Base-by-base conservation (phyloP, 1,140 invertebrate species). In the Protaetia brevitarsis region DNA sequence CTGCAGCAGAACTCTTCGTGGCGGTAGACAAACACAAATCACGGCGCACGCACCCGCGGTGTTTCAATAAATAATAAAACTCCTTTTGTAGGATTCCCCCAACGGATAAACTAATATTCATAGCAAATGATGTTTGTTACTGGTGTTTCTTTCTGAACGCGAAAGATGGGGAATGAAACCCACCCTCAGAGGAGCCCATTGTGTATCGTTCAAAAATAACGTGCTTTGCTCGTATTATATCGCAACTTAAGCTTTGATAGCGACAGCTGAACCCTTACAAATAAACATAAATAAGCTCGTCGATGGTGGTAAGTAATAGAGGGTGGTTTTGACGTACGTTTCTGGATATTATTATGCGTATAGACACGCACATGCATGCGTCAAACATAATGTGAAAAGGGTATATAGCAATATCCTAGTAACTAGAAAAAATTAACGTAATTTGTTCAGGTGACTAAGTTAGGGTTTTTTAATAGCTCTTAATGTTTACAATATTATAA, bases 251-350 rank as follows among this genome's bases (percentile, higher is more conserved):
- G 41, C 57, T 29, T 59, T 59, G 11, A 59, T 59, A 59, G 29
- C 29, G 57, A 59, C 57, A 59, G 57, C 57, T 31, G 57, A 59
- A 59, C 57, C 57, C 57, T 29, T 59, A 59, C 29, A 59, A 59
- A 59, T 59, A 59, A 59, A 59, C 57, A 59, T 59, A 59, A 59
- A 59, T 59, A 59, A 59, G 57, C 57, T 59, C 57, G 57, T 10
- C 29, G 57, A 27, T 59, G 57, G 26, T 59, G 57, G 57, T 31
- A 59, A 59, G 57, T 59, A 59, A 59, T 29, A 31, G 57, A 21
- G 57, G 57, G 57, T 59, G 57, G 57, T 59, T 31, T 28, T 59
- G 29, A 28, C 57, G 57, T 59, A 19, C 19, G 5, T 23, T 16
- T 34, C n/a, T n/a, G n/a, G n/a, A n/a, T n/a, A n/a, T n/a, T n/a